Evolutionary conservation across 2,888 invertebrate genomes (phyloP).

Genomic region (Tetramorium bicarinatum): DNA sequence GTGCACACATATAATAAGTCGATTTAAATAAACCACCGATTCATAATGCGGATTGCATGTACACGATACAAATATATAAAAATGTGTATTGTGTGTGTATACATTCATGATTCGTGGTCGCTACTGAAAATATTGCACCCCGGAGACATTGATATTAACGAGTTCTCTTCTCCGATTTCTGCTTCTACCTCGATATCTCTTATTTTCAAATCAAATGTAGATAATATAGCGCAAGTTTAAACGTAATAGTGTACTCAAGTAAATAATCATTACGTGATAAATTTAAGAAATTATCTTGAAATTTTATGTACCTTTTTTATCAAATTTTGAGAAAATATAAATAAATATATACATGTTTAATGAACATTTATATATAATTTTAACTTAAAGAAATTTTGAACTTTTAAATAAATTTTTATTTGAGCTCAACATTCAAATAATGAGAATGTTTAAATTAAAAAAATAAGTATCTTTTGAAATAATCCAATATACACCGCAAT

Average conservation of each 20-base stretch:
- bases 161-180: slow-evolving; percentile 57
- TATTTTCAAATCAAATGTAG: slow-evolving; percentile 52
- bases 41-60: background rate
- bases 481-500: background rate
- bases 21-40: background rate
- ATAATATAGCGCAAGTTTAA: slow-evolving; percentile 58
- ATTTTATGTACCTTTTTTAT: background rate
- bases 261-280: background rate
- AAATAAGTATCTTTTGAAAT: background rate
- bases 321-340: background rate
- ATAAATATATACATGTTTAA: background rate
- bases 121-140: slow-evolving; percentile 66
- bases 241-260: slow-evolving; percentile 59
- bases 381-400: background rate
- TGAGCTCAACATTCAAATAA: background rate
- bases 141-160: slow-evolving; percentile 65
- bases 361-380: background rate
- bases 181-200: slow-evolving; percentile 24
- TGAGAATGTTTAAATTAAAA: background rate
- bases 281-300: background rate
- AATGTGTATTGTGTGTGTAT: slow-evolving; percentile 24
- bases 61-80: background rate
- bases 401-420: background rate
- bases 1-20: background rate
- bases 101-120: slow-evolving; percentile 62